Base-by-base conservation (phyloP, 1,140 invertebrate species). In the Zaprionus inermis region DNA sequence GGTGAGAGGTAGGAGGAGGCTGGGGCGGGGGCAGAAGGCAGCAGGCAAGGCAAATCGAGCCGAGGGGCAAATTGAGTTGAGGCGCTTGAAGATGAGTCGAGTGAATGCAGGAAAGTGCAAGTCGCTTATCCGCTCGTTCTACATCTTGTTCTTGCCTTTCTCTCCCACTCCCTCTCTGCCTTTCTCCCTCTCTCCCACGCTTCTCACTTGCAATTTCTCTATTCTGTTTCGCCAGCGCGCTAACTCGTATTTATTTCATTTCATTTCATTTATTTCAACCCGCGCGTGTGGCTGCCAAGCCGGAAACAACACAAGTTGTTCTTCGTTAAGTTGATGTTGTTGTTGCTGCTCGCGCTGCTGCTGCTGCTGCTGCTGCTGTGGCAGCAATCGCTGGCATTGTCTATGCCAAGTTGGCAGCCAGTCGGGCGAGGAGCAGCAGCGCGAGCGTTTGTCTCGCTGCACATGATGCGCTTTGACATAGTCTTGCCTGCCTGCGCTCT, bases 191-290 rank as follows among this genome's bases (percentile, higher is more conserved):
- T 3, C 16, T 6, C 6, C 38, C 5, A 2, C 24, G 3, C 7
- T 58, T 38, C 22, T 24, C n/a, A n/a, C 4, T 54, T 12, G 38
- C n/a, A 3, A 46, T 52, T 49, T 56, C 22, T 20, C 12, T n/a
- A 20, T 51, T 60, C 46, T 32, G 30, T 57, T 16, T 28, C 38
- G 38, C 14, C 36, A 14, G 34, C 36, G 24, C 41, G 66, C 61
- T 72, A 78, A 81, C 72, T 66, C 49, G 76, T 81, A 81, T 79
- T 81, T 81, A 81, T 81, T 76, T 79, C 58, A 72, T 77, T 79
- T 79, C 67, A 75, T 80, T 80, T 78, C 70, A 61, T 78, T 63
- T 52, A 65, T 64, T 58, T 72, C 54, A 56, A 46, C 52, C 61
- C 61, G 57, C 57, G 57, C 71, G 49, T 76, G 59, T 46, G 59